Conservation (phyloP, 2,888 invertebrate species). For the Drymonia ruficornis region DNA sequence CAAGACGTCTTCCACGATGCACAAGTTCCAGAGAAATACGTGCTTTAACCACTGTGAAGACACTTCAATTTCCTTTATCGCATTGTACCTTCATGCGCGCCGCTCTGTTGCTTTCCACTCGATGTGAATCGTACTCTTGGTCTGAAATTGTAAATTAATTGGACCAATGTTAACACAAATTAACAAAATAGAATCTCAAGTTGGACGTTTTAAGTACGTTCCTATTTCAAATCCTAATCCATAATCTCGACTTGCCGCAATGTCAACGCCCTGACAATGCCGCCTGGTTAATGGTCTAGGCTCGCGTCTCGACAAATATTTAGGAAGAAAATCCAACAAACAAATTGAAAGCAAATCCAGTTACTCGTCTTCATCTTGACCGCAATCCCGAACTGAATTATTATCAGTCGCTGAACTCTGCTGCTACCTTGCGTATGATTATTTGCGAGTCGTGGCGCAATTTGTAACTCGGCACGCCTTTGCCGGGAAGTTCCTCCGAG, state of each 20-base stretch:
- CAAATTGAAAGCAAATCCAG: constrained; percentile 1
- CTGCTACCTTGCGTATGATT: constrained; percentile 70
- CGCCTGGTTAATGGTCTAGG: not conserved
- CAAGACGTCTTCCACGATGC: no score
- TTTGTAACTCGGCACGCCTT: constrained; percentile 72
- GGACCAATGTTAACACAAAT: not conserved
- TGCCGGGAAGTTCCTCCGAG: constrained; percentile 64
- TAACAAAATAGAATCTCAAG: not conserved
- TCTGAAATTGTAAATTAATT: no score
- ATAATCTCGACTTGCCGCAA: not conserved
- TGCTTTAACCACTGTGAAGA: no score
- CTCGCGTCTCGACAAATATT: not conserved
- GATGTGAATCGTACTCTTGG: no score
- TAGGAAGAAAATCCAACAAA: constrained; percentile 1
- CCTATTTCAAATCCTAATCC: not conserved
- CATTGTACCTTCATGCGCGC: no score
- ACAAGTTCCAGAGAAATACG: no score
- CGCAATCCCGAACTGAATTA: constrained; percentile 63
- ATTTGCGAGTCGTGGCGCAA: constrained; percentile 73
- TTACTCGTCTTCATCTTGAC: constrained; percentile 44
- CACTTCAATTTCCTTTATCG: no score
- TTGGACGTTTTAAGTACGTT: not conserved
- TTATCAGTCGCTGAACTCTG: constrained; percentile 43
- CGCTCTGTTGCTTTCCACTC: no score
- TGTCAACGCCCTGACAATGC: not conserved